These are phyloP conservation scores for Spinibarbus caldwelli DNA, from an alignment of 2,797 vertebrate genomes.

Conservation along the genomic window DNA sequence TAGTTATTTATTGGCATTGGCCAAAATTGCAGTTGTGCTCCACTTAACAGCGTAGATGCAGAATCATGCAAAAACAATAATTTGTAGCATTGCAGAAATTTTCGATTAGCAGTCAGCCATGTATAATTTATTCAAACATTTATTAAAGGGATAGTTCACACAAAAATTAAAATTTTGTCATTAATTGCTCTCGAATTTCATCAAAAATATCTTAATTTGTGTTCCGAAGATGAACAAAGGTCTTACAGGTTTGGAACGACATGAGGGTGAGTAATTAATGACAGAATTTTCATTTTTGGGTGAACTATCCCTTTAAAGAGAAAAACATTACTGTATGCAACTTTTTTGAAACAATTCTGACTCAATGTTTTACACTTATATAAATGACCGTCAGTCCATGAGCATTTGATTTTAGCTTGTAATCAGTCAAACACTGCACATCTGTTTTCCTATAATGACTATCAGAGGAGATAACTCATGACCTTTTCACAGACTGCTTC, in stretches of 20 bases:
- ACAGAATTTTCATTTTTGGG: no score
- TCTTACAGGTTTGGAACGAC: no score
- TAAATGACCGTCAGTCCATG: neutral
- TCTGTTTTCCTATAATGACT: slow-evolving; percentile 50
- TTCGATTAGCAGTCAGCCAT: neutral
- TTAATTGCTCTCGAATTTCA: no score
- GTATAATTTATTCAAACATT: neutral
- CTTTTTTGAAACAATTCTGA: neutral
- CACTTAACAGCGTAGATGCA: no score
- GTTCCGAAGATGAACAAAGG: no score
- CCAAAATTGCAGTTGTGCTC: neutral
- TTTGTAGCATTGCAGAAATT: neutral
- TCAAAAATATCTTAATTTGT: no score
- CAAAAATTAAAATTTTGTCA: no score
- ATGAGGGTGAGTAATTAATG: no score
- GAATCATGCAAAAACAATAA: no score
- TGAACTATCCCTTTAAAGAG: no score
- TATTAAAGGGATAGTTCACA: no score
- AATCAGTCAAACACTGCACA: slow-evolving; percentile 47
- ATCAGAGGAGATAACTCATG: slow-evolving; percentile 49
- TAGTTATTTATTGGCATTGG: neutral
- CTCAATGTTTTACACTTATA: neutral
- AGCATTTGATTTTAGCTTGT: slow-evolving; percentile 35
- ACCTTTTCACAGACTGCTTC: slow-evolving; percentile 54
- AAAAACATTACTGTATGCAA: neutral